These are phyloP conservation scores for Orthonychiurus folsomi DNA, from an alignment of 2,888 invertebrate genomes.

Conservation along the genomic window DNA sequence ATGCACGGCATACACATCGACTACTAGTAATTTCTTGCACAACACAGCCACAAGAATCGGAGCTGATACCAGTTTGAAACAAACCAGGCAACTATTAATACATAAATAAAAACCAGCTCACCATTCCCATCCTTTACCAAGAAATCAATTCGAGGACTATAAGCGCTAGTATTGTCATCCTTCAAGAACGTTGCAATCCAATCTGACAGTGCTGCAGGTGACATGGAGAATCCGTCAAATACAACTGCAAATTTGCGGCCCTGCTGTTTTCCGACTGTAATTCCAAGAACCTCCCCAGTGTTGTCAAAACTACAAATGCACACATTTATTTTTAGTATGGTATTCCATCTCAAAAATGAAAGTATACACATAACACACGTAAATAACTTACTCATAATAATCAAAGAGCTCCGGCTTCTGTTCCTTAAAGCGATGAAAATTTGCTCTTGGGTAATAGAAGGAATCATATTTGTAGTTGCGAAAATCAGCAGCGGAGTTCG, in stretches of 20 bases:
- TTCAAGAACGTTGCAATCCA: slow-evolving; percentile 28
- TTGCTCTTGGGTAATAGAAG: slow-evolving; percentile 35
- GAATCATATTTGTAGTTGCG: slow-evolving; percentile 13
- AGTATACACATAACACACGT: background rate
- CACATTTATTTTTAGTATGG: background rate
- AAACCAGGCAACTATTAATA: no score
- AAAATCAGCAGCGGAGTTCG: background rate
- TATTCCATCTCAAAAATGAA: background rate
- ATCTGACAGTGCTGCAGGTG: slow-evolving; percentile 25
- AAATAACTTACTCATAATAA: slow-evolving; percentile 23
- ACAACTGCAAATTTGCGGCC: slow-evolving; percentile 36
- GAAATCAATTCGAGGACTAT: slow-evolving; percentile 23
- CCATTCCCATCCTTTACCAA: slow-evolving; percentile 40
- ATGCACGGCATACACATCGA: no score
- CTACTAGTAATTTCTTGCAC: background rate
- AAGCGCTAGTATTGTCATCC: background rate
- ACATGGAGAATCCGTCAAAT: slow-evolving; percentile 32
- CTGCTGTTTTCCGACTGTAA: slow-evolving; percentile 33
- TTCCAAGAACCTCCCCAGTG: slow-evolving; percentile 33
- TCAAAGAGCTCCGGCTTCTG: slow-evolving; percentile 25
- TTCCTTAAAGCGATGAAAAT: background rate
- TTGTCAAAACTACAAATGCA: slow-evolving; percentile 24
- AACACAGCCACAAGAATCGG: background rate
- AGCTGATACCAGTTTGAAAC: background rate
- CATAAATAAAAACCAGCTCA: slow-evolving; percentile 14